A percentile compares a stretch with the other conserved stretches of the same genome.
Conservation (phyloP, 2,797 vertebrate genomes). For the Pempheris klunzingeri region DNA sequence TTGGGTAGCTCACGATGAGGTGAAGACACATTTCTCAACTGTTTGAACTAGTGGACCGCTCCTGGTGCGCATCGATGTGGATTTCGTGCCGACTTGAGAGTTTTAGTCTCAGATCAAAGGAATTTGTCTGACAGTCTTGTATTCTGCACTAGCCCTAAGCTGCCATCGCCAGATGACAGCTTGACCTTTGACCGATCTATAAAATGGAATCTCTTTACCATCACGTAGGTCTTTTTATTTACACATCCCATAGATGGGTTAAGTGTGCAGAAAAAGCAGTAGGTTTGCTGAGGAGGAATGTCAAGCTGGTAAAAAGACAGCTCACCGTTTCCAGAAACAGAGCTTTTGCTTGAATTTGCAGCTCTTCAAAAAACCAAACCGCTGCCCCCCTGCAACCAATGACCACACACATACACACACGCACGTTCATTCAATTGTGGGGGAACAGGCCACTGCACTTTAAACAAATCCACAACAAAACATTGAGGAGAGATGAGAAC, state of each 20-base stretch:
- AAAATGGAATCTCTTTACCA: conserved; percentile 39
- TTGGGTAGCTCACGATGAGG: background rate
- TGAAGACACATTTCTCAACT: background rate
- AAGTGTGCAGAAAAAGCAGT: background rate
- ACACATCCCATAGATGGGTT: conserved; percentile 51
- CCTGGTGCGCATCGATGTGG: background rate
- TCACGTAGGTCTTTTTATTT: conserved; percentile 52
- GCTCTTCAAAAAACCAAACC: conserved; percentile 58
- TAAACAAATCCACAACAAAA: conserved; percentile 58
- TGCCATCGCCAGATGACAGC: background rate
- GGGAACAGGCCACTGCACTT: conserved; percentile 53
- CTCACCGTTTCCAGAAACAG: conserved; percentile 66
- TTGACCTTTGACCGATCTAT: background rate
- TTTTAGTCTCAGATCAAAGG: background rate
- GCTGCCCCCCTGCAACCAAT: conserved; percentile 11
- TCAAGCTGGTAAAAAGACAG: conserved; percentile 82
- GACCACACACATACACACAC: conserved; percentile 8
- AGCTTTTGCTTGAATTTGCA: conserved; percentile 67
- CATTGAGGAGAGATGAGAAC: conserved; percentile 45
- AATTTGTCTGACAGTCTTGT: background rate
- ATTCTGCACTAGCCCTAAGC: background rate
- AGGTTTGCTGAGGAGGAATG: conserved; percentile 44
- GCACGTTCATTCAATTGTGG: conserved; percentile 4
- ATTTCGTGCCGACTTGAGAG: background rate
- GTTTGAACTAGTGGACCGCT: background rate